Conservation (phyloP, 1,140 invertebrate species). For the Sogatella furcifera region DNA sequence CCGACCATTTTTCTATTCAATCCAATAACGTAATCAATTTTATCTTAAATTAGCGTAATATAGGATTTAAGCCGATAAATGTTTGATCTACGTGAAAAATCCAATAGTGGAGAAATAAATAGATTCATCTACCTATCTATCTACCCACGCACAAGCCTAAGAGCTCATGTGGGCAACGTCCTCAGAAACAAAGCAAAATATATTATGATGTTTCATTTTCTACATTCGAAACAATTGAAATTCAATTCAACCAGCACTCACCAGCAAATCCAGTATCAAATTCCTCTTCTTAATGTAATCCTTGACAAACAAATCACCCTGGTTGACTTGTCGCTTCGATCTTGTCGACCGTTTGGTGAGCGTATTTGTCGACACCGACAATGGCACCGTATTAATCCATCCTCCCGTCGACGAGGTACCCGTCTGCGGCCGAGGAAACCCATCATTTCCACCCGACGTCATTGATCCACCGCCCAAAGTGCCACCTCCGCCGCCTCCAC, state of each 20-base stretch:
- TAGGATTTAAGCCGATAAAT: too few species aligned
- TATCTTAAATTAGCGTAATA: too few species aligned
- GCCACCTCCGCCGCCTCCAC: neutral
- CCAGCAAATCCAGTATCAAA: slow-evolving; percentile 82
- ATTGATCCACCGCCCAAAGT: neutral
- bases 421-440: slow-evolving; percentile 16
- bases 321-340: slow-evolving; percentile 49
- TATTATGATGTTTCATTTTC: too few species aligned
- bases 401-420: slow-evolving; percentile 52
- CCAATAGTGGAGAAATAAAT: too few species aligned
- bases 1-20: too few species aligned
- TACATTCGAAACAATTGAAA: too few species aligned
- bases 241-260: slow-evolving; percentile 29
- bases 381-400: slow-evolving; percentile 83
- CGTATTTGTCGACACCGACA: slow-evolving; percentile 56
- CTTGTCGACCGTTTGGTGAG: slow-evolving; percentile 57
- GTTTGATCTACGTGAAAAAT: too few species aligned
- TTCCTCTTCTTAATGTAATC: slow-evolving; percentile 93
- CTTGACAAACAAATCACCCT: slow-evolving; percentile 73
- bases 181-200: too few species aligned
- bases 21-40: too few species aligned
- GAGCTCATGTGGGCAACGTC: too few species aligned
- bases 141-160: too few species aligned
- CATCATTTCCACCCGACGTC: neutral
- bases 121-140: too few species aligned